Evolutionary conservation across 2,888 invertebrate genomes (phyloP).

Genomic region (Cephus runcator): DNA sequence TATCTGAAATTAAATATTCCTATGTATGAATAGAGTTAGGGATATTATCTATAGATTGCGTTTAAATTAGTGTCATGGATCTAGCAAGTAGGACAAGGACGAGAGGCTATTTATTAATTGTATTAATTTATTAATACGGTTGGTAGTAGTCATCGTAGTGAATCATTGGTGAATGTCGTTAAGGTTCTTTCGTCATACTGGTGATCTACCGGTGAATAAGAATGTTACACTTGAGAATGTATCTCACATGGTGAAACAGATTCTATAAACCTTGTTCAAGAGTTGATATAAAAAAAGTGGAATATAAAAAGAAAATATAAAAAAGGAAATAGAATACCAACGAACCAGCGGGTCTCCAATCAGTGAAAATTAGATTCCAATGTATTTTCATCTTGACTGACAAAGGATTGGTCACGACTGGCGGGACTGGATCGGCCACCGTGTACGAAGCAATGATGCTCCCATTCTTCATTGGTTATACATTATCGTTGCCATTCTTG

Average conservation of each 20-base stretch:
- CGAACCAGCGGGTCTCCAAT: slow-evolving; percentile 14
- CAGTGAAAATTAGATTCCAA: slow-evolving; percentile 44
- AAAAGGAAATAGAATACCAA: not conserved
- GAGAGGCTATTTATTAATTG: not conserved
- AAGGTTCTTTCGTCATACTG: not conserved
- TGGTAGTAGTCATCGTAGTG: not conserved
- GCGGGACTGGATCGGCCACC: slow-evolving; percentile 23
- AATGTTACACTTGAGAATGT: not conserved
- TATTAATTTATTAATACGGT: not conserved
- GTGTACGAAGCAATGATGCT: not conserved
- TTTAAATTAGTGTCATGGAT: not conserved
- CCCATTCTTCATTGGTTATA: not conserved
- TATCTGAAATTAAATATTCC: not conserved
- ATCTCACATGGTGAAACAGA: not conserved
- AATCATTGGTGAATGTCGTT: not conserved
- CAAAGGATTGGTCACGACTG: slow-evolving; percentile 51
- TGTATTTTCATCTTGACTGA: slow-evolving; percentile 46
- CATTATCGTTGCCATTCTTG: not conserved
- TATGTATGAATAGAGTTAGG: no score
- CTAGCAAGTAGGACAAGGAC: not conserved
- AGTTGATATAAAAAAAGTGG: not conserved
- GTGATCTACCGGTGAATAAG: not conserved
- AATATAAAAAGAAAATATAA: not conserved
- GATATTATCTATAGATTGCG: not conserved
- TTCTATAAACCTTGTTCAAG: not conserved